Evolutionary conservation across 2,113 vertebrate species (phyloP).

Genomic region (Podarcis raffonei): DNA sequence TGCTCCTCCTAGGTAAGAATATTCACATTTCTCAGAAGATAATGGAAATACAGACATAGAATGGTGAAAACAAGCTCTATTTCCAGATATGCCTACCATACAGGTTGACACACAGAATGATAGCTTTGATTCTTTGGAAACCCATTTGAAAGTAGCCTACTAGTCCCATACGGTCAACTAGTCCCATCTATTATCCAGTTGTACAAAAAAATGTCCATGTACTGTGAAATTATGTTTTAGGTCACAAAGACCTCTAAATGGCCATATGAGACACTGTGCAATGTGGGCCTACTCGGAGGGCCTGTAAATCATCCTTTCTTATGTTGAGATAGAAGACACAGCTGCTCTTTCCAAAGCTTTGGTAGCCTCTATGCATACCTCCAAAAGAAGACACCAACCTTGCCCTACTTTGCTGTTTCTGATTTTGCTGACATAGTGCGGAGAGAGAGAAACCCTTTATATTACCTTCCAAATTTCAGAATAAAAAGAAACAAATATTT

Average conservation of each 20-base stretch:
- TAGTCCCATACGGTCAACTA: conserved; percentile 43
- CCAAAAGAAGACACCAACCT: no score
- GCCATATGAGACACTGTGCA: not conserved
- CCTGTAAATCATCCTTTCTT: not conserved
- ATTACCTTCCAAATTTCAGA: not conserved
- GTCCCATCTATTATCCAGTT: conserved; percentile 35
- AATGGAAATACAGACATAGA: rapidly evolving
- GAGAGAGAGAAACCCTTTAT: not conserved
- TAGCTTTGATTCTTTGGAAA: conserved; percentile 18
- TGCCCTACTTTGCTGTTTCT: not conserved
- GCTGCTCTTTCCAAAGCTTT: not conserved
- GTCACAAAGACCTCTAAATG: not conserved
- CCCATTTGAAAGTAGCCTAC: conserved; percentile 31
- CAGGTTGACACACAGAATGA: not conserved
- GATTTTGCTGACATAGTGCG: not conserved
- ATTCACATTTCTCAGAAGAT: conserved; percentile 6
- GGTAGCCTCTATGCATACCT: not conserved
- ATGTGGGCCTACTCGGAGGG: not conserved
- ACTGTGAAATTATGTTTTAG: conserved; percentile 5
- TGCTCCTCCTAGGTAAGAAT: not conserved
- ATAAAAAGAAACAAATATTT: conserved; percentile 40
- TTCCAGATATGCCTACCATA: conserved; percentile 8
- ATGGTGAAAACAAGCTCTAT: conserved; percentile 37
- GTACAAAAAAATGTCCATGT: conserved; percentile 33
- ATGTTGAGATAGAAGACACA: not conserved